Base-by-base conservation (phyloP, 1,140 invertebrate species). In the Cylas formicarius region DNA sequence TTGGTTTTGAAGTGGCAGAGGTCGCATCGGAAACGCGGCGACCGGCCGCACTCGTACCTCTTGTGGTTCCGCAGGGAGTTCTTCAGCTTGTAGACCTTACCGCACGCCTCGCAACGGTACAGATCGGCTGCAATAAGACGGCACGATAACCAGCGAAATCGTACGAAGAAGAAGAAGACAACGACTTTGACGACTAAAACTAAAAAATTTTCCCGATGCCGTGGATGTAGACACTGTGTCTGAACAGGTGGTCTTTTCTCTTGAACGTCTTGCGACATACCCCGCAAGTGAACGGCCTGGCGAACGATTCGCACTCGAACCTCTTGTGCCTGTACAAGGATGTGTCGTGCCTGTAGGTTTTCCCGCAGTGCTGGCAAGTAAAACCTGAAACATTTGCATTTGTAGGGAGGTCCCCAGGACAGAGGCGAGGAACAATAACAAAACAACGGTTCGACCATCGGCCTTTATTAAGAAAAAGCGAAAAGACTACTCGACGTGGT, bases 241-340 rank as follows among this genome's bases (percentile, higher is more conserved):
- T 17, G n/a, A 37, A 11, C 11, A 37, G 62, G 18, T 75, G 77
- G 21, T 75, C 77, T 21, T 67, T 66, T 16, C 72, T 71, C 48
- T 70, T 75, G 62, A 82, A 83, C 11, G 72, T 71, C 55, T 79
- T 76, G 13, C 74, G 74, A 53, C 80, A 83, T 18, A 22, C 14
- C 2, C 3, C 9, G 26, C 35, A 37, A 2, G 4, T 7, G 11
- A 37, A 37, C 1, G 35, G 21, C 10, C 35, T 21, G 13, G 21
- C 21, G 1, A 37, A 2, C 18, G 19, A 20, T 8, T 67, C 69
- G 42, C 71, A 72, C 44, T 72, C 71, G 32, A 70, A 71, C 1
- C 65, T 68, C 3, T 70, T 55, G 33, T 72, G 71, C 39, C 22
- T 31, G 11, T 4, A 20, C 19, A 51, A 19, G 4, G 43, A 44